Evolutionary conservation across 2,888 invertebrate genomes (phyloP).

Genomic region (Drosophila sordidula): DNA sequence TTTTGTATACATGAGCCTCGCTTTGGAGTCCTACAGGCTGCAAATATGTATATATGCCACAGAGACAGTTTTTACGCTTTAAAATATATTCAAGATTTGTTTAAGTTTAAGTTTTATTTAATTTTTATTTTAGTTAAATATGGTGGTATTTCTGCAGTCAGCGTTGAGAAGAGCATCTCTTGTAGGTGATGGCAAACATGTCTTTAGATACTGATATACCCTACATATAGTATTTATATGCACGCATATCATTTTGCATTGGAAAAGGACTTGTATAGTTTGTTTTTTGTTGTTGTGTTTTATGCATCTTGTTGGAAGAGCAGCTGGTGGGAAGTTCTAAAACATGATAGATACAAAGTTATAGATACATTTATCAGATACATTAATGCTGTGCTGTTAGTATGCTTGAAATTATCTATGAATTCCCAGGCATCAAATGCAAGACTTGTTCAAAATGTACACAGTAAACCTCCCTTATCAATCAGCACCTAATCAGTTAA

Average conservation of each 20-base stretch:
- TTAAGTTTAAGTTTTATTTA: conserved; percentile 43
- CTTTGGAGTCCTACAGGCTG: conserved; percentile 42
- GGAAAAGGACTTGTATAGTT: conserved; percentile 40
- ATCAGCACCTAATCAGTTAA: conserved; percentile 13
- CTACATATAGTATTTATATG: conserved; percentile 25
- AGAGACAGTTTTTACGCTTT: conserved; percentile 60
- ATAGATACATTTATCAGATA: conserved; percentile 23
- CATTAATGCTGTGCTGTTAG: conserved; percentile 27
- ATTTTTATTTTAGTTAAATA: conserved; percentile 58
- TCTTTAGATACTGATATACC: conserved; percentile 39
- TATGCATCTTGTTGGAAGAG: conserved; percentile 66
- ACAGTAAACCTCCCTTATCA: background rate
- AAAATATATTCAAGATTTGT: conserved; percentile 64
- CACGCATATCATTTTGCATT: conserved; percentile 28
- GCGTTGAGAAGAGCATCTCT: conserved; percentile 82
- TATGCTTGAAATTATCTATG: conserved; percentile 23
- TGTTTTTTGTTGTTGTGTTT: conserved; percentile 12
- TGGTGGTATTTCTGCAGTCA: conserved; percentile 84
- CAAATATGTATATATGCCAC: conserved; percentile 27
- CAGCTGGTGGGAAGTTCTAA: conserved; percentile 73
- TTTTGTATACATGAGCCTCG: conserved; percentile 57
- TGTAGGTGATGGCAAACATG: conserved; percentile 76
- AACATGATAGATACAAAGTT: conserved; percentile 43
- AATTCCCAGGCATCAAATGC: conserved; percentile 44
- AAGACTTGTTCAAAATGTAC: conserved; percentile 27